These are phyloP conservation scores for Masticophis lateralis DNA, from an alignment of 2,797 vertebrate genomes.

Conservation along the genomic window DNA sequence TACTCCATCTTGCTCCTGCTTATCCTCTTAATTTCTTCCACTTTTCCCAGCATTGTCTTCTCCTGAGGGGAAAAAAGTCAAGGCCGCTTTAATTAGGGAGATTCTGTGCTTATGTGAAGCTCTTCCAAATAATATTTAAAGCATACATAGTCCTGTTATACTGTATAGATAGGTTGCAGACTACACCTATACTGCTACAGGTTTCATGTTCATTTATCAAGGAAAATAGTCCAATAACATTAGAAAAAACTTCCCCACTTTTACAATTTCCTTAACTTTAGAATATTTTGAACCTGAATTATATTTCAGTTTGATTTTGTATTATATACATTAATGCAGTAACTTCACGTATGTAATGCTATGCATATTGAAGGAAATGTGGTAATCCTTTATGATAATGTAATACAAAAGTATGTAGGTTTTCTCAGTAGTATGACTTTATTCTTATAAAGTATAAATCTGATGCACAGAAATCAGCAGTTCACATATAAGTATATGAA, in stretches of 20 bases:
- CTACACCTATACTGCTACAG: not conserved
- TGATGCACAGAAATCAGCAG: not conserved
- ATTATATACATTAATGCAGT: not conserved
- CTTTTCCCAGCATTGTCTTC: not conserved
- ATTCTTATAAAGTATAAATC: accelerated
- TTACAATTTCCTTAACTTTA: not conserved
- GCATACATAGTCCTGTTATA: no score
- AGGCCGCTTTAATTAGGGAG: not conserved
- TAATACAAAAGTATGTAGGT: not conserved
- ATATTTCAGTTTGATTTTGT: not conserved
- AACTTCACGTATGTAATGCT: not conserved
- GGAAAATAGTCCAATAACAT: not conserved
- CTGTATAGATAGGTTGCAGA: no score
- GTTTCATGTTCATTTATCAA: not conserved
- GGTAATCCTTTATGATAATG: not conserved
- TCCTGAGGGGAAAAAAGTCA: not conserved
- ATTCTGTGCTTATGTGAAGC: not conserved
- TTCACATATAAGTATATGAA: accelerated
- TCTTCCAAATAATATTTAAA: not conserved
- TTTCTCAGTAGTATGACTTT: not conserved
- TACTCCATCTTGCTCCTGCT: not conserved
- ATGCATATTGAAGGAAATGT: not conserved
- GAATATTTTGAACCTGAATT: not conserved
- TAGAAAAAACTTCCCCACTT: not conserved
- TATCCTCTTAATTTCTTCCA: not conserved